Base-by-base conservation (phyloP, 2,113 vertebrate genomes). In the Caranx ignobilis region DNA sequence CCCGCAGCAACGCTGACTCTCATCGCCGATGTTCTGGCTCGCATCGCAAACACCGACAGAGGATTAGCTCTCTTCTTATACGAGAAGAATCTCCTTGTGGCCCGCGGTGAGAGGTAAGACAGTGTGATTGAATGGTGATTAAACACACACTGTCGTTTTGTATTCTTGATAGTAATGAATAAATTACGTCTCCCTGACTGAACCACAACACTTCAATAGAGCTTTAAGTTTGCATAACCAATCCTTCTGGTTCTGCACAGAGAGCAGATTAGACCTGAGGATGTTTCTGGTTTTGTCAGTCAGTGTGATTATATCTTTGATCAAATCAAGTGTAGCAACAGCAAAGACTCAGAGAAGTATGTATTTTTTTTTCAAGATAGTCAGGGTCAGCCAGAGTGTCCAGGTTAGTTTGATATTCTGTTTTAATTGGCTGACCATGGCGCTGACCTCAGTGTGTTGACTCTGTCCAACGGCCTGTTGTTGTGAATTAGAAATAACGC, bases 1-100 rank as follows among this genome's bases (percentile, higher is more conserved):
- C 93, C 95, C 54, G 96, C 95, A 92, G 93, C 84, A 15, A 94
- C 96, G 32, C 91, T 99, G 90, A 96, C 93, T 86, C 94, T 96
- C 71, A 87, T 96, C 77, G 97, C 97, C 60, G 96, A 98, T 91
- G 92, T 96, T 80, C 95, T 99, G 91, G 95, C 96, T 83, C 96
- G 95, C 77, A 96, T 99, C 77, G 96, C 96, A 54, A 94, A 95
- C 90, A 95, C 94, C 0, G 96, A 97, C 81, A 93, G 95, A 90
- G 98, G 98, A 70, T 96, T 98, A 89, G 91, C 84, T 15, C 83
- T 99, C 59, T 95, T 99, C 89, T 93, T 99, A 56, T 95, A 97
- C 77, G 95, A 97, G 90, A 94, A 93, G 90, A 96, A 94, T 71
- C 61, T 95, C 21, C 85, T 92, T 13, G 82, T 80, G 56, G 77